Evolutionary conservation across 2,113 vertebrate species (phyloP).

Genomic region (Mastomys coucha): DNA sequence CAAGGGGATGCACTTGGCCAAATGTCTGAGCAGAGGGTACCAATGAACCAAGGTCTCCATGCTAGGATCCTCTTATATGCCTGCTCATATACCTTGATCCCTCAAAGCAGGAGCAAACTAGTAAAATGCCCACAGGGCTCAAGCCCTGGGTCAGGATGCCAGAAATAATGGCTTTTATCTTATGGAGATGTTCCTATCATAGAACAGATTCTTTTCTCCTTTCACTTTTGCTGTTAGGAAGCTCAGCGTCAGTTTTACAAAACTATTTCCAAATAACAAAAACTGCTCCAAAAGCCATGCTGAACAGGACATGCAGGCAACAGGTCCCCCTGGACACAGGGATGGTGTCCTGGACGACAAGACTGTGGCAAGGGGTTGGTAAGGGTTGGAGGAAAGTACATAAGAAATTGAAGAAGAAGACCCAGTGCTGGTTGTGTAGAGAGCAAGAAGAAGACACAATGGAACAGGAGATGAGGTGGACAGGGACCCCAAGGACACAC

Average conservation of each 20-base stretch:
- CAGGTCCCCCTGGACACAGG: neutral
- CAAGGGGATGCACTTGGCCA: neutral
- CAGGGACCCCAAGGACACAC: neutral
- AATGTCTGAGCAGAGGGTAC: neutral
- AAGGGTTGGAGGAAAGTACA: neutral
- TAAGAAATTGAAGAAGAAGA: neutral
- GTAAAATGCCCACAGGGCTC: neutral
- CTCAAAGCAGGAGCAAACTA: neutral
- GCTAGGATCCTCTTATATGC: neutral
- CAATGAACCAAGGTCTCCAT: neutral
- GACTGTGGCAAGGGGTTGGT: neutral
- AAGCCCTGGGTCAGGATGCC: neutral
- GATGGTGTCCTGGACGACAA: neutral
- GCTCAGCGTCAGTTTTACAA: neutral
- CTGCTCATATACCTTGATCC: neutral
- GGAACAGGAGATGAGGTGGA: neutral
- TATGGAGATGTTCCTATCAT: neutral
- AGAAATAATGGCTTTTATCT: neutral
- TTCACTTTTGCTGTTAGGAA: neutral
- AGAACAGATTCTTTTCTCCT: neutral
- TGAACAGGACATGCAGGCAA: neutral
- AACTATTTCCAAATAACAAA: neutral
- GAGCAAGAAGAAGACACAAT: neutral
- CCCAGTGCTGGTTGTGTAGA: too few species aligned
- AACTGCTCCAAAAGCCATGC: neutral